Base-by-base conservation (phyloP, 37 sponge, comb jelly and placozoan genomes). In the Corticium candelabrum region DNA sequence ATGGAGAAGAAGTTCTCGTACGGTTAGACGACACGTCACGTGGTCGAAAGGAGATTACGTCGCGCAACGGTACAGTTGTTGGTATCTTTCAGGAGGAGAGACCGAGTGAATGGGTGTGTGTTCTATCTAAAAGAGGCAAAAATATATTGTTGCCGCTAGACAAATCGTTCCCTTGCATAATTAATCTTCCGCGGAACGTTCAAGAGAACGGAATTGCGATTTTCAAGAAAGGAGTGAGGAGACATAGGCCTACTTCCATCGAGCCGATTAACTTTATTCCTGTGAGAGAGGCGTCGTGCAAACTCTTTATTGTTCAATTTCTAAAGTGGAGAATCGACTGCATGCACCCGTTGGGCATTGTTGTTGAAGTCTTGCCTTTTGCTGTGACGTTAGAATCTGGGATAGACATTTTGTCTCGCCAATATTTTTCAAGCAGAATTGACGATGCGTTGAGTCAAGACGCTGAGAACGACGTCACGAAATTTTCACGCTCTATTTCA, bases 1-100 rank as follows among this genome's bases (percentile, higher is more conserved):
- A 70, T 32, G 73, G 73, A 7, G 73, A 70, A 7, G 73, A 70
- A 70, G 73, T 70, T 4, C 29, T 70, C 62, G 62, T 50, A 11
- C n/a, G n/a, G n/a, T n/a, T n/a, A n/a, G n/a, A n/a, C n/a, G n/a
- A n/a, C n/a, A n/a, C n/a, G n/a, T n/a, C n/a, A n/a, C n/a, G n/a
- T n/a, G n/a, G n/a, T n/a, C n/a, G n/a, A n/a, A 21, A 50, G 21
- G 21, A 50, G 21, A 50, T 50, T 50, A 27, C 62, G 62, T 11
- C 11, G 15, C 15, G 15, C 62, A 50, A 50, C 21, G 62, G 62
- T 21, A 50, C 11, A 50, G 62, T 50, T 50, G 62, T 50, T 21
- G 62, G 62, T 21, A 50, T 50, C 62, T 50, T 50, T 50, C 62
- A 21, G 11, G 15, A 50, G 62, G 15, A 50, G 62, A 11, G 62